Base-by-base conservation (phyloP, 2,113 vertebrate species). In the Cynocephalus volans region DNA sequence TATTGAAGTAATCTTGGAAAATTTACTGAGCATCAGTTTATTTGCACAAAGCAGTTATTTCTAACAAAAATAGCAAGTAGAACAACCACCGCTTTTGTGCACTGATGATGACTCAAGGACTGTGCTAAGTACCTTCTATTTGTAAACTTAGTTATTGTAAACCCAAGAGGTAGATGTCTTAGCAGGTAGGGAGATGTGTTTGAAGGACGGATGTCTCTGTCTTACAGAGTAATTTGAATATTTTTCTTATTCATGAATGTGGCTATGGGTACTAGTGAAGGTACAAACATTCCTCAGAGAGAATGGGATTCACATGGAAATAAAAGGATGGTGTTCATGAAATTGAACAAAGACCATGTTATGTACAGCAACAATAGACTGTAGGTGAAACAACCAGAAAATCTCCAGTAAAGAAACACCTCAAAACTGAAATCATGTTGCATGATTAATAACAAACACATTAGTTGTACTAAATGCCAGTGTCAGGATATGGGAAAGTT, bases 351-450 rank as follows among this genome's bases (percentile, higher is more conserved):
- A 84, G 70, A 18, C 21, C 5, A 1, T 8, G 26, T 19, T 14
- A 18, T 18, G 3, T 24, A 28, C 9, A 41, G 1, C 0, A 2
- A 24, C 48, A 64, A 33, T 52, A 26, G 50, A 14, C 2, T 23
- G 6, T 31, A 31, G 31, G n/a, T 64, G 28, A 24, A 14, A 62
- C 2, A n/a, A 60, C 28, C 36, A 23, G 13, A 26, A 24, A 45
- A 28, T 10, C 3, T 5, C 18, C 18, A n/a, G 26, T 14, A 13
- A 7, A 62, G 60, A 82, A 60, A 18, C 24, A 11, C 12, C 45
- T 12, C 76, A 70, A 76, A n/a, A 88, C 60, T 12, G 70, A 70
- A 54, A 52, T 18, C 45, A 18, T 10, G 0, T 50, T 54, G n/a
- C 14, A 17, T 17, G 31, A 11, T 33, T 17, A 88, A 11, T 10